phyloP scores from a whole-genome alignment of 1,140 invertebrate species.

The Melanaphis sacchari region DNA sequence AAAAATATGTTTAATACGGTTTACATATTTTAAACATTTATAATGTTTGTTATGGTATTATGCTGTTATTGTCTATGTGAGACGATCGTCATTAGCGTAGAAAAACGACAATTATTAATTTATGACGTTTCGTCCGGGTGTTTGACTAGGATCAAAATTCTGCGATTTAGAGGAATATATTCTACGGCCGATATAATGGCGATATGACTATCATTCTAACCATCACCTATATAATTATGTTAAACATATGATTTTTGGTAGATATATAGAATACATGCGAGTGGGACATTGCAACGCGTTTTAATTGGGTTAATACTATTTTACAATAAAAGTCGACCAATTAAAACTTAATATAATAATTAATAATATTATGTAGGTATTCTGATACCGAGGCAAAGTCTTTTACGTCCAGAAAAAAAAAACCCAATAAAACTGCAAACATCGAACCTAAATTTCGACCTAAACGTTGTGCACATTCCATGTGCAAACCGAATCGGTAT shows the following conservation, averaged over 20 bases:
- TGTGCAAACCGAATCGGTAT: background rate
- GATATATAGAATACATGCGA: background rate
- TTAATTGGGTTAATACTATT: background rate
- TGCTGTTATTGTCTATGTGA: background rate
- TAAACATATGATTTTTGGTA: background rate
- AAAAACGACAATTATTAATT: background rate
- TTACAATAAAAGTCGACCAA: background rate
- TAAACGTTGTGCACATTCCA: background rate
- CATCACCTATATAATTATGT: background rate
- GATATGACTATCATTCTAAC: background rate
- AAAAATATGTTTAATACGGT: background rate
- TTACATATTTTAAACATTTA: too few species aligned
- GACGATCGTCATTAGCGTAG: background rate
- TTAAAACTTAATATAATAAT: background rate
- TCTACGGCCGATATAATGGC: background rate
- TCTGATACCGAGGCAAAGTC: background rate
- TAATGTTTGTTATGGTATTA: background rate
- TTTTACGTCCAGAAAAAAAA: background rate
- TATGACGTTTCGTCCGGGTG: background rate
- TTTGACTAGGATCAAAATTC: background rate
- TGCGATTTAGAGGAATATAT: background rate
- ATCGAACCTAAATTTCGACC: too few species aligned
- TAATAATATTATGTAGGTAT: background rate
- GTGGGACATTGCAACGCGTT: background rate
- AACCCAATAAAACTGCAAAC: background rate